These are phyloP conservation scores for Bos javanicus DNA, from an alignment of 2,113 vertebrate species.

Conservation along the genomic window DNA sequence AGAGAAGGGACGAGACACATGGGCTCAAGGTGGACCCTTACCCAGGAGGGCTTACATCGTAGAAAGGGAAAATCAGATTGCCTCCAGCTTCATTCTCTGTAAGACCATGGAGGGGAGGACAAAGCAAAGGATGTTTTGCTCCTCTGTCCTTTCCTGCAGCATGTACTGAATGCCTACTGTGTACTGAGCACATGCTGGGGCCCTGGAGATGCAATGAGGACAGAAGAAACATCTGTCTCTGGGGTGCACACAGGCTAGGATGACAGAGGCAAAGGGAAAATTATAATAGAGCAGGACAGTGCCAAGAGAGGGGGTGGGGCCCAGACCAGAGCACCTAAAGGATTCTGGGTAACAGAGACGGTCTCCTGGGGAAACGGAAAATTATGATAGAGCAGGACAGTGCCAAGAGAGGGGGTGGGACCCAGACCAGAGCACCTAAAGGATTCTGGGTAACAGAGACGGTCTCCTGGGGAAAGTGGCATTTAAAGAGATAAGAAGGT, in stretches of 20 bases:
- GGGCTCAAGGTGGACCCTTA: neutral
- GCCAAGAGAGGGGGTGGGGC: too few species aligned
- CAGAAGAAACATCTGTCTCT: neutral
- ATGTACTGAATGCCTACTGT: neutral
- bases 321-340: too few species aligned
- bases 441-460: neutral
- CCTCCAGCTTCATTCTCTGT: neutral
- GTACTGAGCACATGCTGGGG: neutral
- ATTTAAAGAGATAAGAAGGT: neutral
- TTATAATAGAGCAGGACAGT: neutral
- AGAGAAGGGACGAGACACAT: neutral
- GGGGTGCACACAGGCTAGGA: neutral
- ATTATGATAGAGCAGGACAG: neutral
- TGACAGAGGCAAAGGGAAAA: neutral
- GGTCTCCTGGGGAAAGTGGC: neutral
- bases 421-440: too few species aligned
- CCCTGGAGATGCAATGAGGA: neutral
- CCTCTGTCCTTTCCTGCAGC: neutral
- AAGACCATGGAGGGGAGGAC: neutral
- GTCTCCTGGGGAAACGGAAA: neutral
- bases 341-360: neutral
- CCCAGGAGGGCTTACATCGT: neutral
- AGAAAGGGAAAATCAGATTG: neutral
- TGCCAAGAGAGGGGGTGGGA: too few species aligned
- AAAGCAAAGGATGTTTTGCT: neutral